Base-by-base conservation (phyloP, 2,113 vertebrate genomes). In the Hippocampus barbouri region DNA sequence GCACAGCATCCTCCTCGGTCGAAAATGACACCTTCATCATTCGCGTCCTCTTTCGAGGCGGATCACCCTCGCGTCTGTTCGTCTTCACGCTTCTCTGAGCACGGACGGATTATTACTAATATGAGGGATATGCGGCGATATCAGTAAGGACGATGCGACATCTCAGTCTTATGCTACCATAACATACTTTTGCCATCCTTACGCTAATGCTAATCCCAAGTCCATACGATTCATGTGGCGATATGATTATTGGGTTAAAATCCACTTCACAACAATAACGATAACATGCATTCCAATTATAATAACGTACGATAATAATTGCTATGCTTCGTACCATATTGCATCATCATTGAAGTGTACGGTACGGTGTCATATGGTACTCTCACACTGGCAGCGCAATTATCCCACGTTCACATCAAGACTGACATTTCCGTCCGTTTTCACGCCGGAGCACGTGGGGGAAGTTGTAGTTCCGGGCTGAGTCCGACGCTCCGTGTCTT, bases 1-100 rank as follows among this genome's bases (percentile, higher is more conserved):
- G 57, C 70, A 66, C 77, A 78, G 80, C 82, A 81, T 84, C 73
- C 80, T 70, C 80, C 70, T 76, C 68, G 75, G 40, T 76, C 51
- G 34, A 1, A n/a, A 68, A 65, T 75, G 67, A 66, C 83, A 73
- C 81, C 72, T 78, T 83, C 78, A 71, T 83, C 79, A 71, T 83
- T 62, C 66, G 74, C 30, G 8, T 70, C 70, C 41, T 1, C 43
- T 45, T 4, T 47, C 64, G 8, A 27, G 64, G n/a, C 30, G 14
- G 43, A 27, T 66, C 41, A 47, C 8, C 15, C 12, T 47, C 43
- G 21, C 23, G 43, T 47, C 41, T 8, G 14, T 61, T 61, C 8
- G 59, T 34, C 59, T 18, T 61, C 16, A 20, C 25, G 54, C 61
- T 38, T 40, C 8, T n/a, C 61, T 40, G 61, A 40, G 21, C 34